Base-by-base conservation (phyloP, 2,888 invertebrate genomes). In the Heliothis peltigera region DNA sequence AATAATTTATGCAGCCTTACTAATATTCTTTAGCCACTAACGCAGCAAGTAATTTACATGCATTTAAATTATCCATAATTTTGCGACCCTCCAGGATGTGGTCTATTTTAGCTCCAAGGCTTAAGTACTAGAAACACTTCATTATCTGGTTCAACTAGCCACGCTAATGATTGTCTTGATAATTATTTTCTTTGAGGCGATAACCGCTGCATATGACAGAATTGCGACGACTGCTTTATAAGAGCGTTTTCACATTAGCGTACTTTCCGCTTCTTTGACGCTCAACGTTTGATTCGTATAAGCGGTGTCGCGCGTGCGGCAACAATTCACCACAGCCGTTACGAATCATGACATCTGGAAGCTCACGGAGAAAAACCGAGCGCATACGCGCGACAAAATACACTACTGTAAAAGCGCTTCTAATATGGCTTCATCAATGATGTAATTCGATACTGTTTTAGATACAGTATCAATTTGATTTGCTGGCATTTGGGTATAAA, bases 401-500 rank as follows among this genome's bases (percentile, higher is more conserved):
- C n/a, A n/a, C n/a, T n/a, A n/a, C n/a, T n/a, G n/a, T n/a, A n/a
- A n/a, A n/a, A n/a, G n/a, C n/a, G n/a, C n/a, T n/a, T n/a, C n/a
- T n/a, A 66, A 32, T 75, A 76, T 64, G 79, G 79, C 77, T 80
- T 80, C 77, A 64, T 53, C 64, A 48, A 54, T 79, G 77, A 79
- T 79, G 80, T 79, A 75, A 79, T 72, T 65, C 64, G 64, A 79
- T 72, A 80, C 77, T 75, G 55, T 75, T 77, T 66, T 68, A 75
- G 70, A 79, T 70, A 53, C 61, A 22, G 47, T 68, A 71, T 67
- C 54, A 75, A 75, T 69, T 65, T 71, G 48, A 63, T 71, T 69
- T 69, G 63, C 55, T 68, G 64, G 66, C 62, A 64, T 68, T 68
- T 32, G 35, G 53, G 49, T 63, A 28, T 28, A 62, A 65, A 69